phyloP scores from a whole-genome alignment of 2,797 vertebrate species.

The Coreius guichenoti region DNA sequence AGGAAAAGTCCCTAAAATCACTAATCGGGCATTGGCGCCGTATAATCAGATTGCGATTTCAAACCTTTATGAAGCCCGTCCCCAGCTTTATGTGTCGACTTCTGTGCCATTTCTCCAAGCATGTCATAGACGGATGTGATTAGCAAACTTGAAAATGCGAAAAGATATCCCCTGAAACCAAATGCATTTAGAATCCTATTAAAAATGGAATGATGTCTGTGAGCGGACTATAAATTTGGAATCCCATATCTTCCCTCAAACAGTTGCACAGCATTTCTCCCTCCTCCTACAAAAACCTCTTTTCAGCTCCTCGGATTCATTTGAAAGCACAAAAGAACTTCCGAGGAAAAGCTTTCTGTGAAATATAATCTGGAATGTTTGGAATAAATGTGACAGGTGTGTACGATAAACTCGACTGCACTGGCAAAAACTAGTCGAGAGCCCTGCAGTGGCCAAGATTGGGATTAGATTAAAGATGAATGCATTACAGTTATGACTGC shows the following conservation, averaged over 20 bases:
- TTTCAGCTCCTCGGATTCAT: constrained; percentile 68
- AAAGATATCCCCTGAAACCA: constrained; percentile 77
- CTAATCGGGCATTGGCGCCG: constrained; percentile 79
- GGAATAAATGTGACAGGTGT: constrained; percentile 58
- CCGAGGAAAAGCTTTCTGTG: constrained; percentile 64
- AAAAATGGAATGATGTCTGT: constrained; percentile 83
- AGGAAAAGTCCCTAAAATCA: constrained; percentile 68
- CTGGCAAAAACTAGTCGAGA: no score
- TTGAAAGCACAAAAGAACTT: constrained; percentile 72
- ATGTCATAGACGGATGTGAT: constrained; percentile 79
- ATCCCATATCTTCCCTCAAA: constrained; percentile 69
- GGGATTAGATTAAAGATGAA: constrained; percentile 24
- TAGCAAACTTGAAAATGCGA: constrained; percentile 81
- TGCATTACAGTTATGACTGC: neutral
- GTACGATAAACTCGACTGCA: constrained; percentile 19
- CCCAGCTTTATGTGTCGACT: constrained; percentile 66
- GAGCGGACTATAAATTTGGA: constrained; percentile 80
- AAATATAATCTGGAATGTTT: constrained; percentile 67
- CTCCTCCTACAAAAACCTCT: constrained; percentile 57
- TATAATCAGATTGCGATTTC: constrained; percentile 93
- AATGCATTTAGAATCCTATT: constrained; percentile 84
- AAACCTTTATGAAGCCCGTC: constrained; percentile 79
- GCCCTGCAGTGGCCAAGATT: neutral
- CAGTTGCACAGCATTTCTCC: constrained; percentile 66
- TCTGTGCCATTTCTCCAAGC: constrained; percentile 77